These are phyloP conservation scores for Oxygymnocypris stewartii DNA, from an alignment of 2,113 vertebrate species.

Conservation along the genomic window DNA sequence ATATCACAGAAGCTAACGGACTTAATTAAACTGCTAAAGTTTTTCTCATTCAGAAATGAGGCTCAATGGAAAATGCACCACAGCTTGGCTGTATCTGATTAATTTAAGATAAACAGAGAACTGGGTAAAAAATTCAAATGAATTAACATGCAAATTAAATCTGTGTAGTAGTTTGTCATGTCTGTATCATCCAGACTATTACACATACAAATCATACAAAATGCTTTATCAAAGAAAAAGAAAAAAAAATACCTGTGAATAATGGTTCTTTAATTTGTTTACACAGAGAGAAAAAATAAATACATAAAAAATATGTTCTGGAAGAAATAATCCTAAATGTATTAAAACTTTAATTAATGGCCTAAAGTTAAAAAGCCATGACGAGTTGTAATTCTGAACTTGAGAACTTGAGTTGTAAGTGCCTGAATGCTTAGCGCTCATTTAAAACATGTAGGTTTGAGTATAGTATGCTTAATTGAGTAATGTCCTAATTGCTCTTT, in stretches of 20 bases:
- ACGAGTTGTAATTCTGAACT: not conserved
- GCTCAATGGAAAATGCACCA: constrained; percentile 6
- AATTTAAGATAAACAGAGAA: constrained; percentile 63
- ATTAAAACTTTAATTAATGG: not conserved
- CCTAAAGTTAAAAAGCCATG: not conserved
- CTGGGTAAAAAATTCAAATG: constrained; percentile 57
- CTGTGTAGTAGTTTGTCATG: constrained; percentile 57
- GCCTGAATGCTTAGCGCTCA: not conserved
- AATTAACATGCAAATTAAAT: constrained; percentile 71
- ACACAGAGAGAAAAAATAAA: not conserved
- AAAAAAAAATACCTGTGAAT: not conserved
- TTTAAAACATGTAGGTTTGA: not conserved
- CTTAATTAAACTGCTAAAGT: constrained; percentile 59
- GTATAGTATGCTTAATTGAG: no score
- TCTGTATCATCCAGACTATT: constrained; percentile 56
- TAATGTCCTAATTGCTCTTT: not conserved
- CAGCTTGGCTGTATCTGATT: constrained; percentile 51
- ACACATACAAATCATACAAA: constrained; percentile 42
- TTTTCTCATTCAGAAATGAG: constrained; percentile 59
- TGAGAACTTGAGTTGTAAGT: no score
- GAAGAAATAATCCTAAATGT: not conserved
- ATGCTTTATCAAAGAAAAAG: not conserved
- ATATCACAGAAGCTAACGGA: constrained; percentile 25
- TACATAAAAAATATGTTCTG: not conserved
- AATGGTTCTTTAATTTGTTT: not conserved